Base-by-base conservation (phyloP, 2,113 vertebrate genomes). In the Laterallus jamaicensis region DNA sequence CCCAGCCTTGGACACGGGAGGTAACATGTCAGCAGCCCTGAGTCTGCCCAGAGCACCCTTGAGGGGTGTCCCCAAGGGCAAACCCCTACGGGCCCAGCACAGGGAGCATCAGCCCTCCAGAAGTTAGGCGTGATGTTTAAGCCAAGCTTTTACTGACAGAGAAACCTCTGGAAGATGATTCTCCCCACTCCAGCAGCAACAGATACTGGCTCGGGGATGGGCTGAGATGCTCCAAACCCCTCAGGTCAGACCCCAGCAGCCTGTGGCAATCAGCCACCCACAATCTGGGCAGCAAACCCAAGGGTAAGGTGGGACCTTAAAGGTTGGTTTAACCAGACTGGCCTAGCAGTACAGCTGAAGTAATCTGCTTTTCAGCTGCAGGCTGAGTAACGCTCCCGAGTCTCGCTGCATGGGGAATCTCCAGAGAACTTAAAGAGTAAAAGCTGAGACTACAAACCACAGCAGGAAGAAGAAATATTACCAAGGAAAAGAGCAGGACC, bases 251-350 rank as follows among this genome's bases (percentile, higher is more conserved):
- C 5, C 70, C 22, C 11, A 47, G 75, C 56, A 26, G 66, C 55
- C 8, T 32, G 52, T 6, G 1, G 29, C 2, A 0, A 44, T 6
- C 50, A 20, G 35, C 11, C 3, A 0, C 0, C 5, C 2, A 3
- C 11, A 5, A 4, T 31, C 11, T 1, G 3, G 56, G 75, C n/a
- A 69, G 42, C 8, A 64, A 92, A 90, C 12, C 35, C 71, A 21
- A 2, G 13, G 16, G 47, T 42, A 32, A 71, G 40, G 1, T 5
- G 19, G 39, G 39, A 37, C 52, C 62, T 55, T 18, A 40, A 54
- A 82, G 44, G 59, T 58, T 37, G 3, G 44, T 15, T 47, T 47
- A 47, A 47, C 44, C 44, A 47, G 17, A 47, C 44, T 47, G 44
- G 44, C 44, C 44, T 19, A 47, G 6, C 42, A 42, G 42, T 42